Evolutionary conservation across 2,888 invertebrate species (phyloP).

Genomic region (Phania funesta): DNA sequence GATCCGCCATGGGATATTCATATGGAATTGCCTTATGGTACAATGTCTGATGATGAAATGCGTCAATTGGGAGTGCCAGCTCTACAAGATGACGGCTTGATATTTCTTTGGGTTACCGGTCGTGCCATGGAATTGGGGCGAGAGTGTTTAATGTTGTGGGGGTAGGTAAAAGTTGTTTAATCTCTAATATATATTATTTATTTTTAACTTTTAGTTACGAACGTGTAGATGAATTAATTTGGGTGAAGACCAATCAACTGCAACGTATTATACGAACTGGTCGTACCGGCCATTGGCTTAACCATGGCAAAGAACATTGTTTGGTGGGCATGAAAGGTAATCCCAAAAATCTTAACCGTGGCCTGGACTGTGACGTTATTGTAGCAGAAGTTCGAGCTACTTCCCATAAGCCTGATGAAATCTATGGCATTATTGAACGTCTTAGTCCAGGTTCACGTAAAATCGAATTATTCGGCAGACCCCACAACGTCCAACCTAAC

Average conservation of each 20-base stretch:
- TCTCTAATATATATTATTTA: background rate
- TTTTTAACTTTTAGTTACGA: slow-evolving; percentile 83
- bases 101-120: slow-evolving; percentile 99
- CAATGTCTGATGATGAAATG: slow-evolving; percentile 99
- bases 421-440: slow-evolving; percentile 98
- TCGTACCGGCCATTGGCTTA: slow-evolving; percentile 98
- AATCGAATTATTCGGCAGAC: slow-evolving; percentile 97
- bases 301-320: slow-evolving; percentile 99
- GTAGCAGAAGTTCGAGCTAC: slow-evolving; percentile 99
- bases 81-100: slow-evolving; percentile 96
- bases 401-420: slow-evolving; percentile 98
- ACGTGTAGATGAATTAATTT: slow-evolving; percentile 97
- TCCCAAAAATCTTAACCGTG: slow-evolving; percentile 93
- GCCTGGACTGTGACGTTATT: slow-evolving; percentile 98
- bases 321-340: slow-evolving; percentile 97
- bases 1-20: slow-evolving; percentile 99
- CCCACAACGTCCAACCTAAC: slow-evolving; percentile 98
- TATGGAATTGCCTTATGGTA: slow-evolving; percentile 99
- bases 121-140: slow-evolving; percentile 91
- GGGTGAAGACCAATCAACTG: slow-evolving; percentile 99
- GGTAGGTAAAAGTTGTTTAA: slow-evolving; percentile 77
- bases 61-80: slow-evolving; percentile 95
- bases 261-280: slow-evolving; percentile 98
- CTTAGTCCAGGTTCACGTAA: slow-evolving; percentile 98
- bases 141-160: slow-evolving; percentile 97